Conservation (phyloP, 2,797 vertebrate species). For the Pseudopleuronectes americanus region DNA sequence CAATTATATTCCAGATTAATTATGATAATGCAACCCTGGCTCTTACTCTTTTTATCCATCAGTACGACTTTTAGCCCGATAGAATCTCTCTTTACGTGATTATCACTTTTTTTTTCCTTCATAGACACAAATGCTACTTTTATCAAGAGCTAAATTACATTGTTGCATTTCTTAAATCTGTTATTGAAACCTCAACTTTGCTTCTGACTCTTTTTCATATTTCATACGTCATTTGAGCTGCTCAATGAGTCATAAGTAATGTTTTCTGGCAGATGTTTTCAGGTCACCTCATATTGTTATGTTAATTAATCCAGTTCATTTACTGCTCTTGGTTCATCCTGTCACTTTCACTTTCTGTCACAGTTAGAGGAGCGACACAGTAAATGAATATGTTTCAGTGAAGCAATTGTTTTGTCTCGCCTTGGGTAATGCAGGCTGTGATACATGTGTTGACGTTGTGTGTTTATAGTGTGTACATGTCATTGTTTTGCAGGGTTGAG, state of each 20-base stretch:
- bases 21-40: not conserved
- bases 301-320: not conserved
- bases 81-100: too few species aligned
- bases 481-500: constrained; percentile 47
- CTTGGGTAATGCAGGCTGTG: too few species aligned
- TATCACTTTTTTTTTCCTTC: not conserved
- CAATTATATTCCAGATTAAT: not conserved
- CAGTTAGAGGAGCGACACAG: too few species aligned
- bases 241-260: not conserved
- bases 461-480: constrained; percentile 8
- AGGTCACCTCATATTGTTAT: not conserved
- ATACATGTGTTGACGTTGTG: not conserved
- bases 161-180: too few species aligned
- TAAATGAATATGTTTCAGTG: too few species aligned
- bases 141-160: not conserved
- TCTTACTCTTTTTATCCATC: not conserved
- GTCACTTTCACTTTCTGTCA: not conserved
- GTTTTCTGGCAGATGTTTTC: not conserved
- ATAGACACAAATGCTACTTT: not conserved
- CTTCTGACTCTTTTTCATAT: too few species aligned
- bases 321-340: not conserved
- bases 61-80: too few species aligned
- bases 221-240: too few species aligned
- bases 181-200: too few species aligned
- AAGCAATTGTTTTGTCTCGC: too few species aligned